phyloP scores from a whole-genome alignment of 2,888 invertebrate species.

The Phortica magna region DNA sequence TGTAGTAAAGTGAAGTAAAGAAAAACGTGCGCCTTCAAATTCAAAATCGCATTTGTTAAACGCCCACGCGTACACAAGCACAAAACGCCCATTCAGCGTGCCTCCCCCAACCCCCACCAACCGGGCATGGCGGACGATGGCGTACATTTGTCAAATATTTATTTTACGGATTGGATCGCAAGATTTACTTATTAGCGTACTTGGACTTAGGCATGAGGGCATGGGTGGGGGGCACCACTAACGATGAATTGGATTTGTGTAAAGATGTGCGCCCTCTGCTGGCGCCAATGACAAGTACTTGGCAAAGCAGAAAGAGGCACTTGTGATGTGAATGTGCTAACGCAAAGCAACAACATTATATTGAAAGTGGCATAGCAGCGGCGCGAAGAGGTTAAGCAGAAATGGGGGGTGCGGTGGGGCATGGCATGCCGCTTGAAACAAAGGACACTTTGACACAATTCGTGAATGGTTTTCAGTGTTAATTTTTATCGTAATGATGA shows the following conservation, averaged over 20 bases:
- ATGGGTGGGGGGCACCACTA: neutral
- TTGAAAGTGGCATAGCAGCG: no score
- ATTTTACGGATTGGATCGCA: conserved; percentile 71
- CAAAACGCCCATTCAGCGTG: neutral
- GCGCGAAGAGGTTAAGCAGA: neutral
- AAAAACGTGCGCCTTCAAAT: conserved; percentile 54
- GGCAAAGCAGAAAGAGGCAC: no score
- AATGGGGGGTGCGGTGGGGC: neutral
- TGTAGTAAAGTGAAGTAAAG: no score
- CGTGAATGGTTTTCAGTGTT: neutral
- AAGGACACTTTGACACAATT: neutral
- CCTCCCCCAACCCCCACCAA: neutral
- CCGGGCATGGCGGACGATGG: conserved; percentile 9
- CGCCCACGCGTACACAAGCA: neutral
- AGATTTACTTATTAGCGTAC: conserved; percentile 73
- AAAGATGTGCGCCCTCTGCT: conserved; percentile 18
- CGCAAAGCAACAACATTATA: no score
- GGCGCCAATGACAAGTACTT: no score
- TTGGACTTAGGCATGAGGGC: conserved; percentile 45
- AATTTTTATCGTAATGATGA: neutral
- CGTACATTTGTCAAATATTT: conserved; percentile 73
- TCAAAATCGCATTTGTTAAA: conserved; percentile 70
- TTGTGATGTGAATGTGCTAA: no score
- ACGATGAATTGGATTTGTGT: conserved; percentile 42
- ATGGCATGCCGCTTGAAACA: neutral